A percentile compares a stretch with the other conserved stretches of the same genome.
Conservation (phyloP, 1,140 invertebrate genomes). For the Matsumurasca onukii region DNA sequence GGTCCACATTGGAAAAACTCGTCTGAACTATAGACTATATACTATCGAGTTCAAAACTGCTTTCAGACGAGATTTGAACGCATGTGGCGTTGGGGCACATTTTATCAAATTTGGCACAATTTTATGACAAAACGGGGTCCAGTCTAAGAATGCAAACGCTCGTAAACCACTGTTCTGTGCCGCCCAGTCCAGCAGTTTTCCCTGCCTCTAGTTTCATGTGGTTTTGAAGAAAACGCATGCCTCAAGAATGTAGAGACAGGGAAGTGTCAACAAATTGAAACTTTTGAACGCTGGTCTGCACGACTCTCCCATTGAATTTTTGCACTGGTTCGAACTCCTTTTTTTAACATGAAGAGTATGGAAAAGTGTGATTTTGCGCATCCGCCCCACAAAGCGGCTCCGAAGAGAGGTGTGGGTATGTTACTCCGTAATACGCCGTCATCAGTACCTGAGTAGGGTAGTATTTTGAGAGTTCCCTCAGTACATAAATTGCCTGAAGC, state of each 20-base stretch:
- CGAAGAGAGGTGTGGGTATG: neutral
- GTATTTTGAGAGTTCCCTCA: neutral
- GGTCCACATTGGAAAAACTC: too few relatives aligned
- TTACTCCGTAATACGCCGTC: neutral
- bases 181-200: neutral
- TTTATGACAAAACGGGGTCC: too few relatives aligned
- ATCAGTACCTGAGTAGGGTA: neutral
- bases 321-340: neutral
- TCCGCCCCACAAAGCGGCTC: neutral
- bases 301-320: neutral
- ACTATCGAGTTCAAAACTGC: too few relatives aligned
- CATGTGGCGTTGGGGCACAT: too few relatives aligned
- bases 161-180: neutral
- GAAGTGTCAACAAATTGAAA: neutral
- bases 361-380: neutral
- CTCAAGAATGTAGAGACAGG: neutral
- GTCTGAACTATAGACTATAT: too few relatives aligned
- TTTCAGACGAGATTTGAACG: too few relatives aligned
- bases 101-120: too few relatives aligned
- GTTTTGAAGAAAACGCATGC: neutral
- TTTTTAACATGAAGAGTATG: neutral
- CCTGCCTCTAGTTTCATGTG: neutral
- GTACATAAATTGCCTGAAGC: neutral
- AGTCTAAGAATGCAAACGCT: neutral
- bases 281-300: neutral